A percentile compares a stretch with the other conserved stretches of the same genome.
Evolutionary conservation across 2,113 vertebrate species (phyloP).

Genomic region (Gasterosteus aculeatus): DNA sequence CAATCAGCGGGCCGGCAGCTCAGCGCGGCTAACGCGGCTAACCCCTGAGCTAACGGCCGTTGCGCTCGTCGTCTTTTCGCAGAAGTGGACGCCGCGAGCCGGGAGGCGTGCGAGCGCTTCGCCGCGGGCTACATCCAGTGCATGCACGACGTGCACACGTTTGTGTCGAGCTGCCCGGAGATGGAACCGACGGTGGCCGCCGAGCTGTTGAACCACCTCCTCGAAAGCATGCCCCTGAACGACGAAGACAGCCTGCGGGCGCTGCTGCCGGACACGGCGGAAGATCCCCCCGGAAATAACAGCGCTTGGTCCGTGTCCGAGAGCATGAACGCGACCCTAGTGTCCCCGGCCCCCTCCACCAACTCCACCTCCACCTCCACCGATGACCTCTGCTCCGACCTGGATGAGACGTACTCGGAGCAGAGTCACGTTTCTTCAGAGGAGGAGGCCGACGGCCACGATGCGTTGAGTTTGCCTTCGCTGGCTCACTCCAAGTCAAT

Average conservation of each 20-base stretch:
- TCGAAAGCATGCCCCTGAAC: slow-evolving; percentile 92
- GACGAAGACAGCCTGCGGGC: slow-evolving; percentile 83
- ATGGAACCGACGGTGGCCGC: slow-evolving; percentile 88
- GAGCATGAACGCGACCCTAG: slow-evolving; percentile 23
- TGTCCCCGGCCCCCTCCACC: slow-evolving; percentile 71
- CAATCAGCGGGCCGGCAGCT: slow-evolving; percentile 31
- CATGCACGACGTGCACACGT: slow-evolving; percentile 97
- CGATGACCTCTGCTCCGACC: slow-evolving; percentile 88
- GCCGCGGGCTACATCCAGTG: slow-evolving; percentile 96
- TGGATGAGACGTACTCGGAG: slow-evolving; percentile 87
- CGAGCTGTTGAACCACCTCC: slow-evolving; percentile 92
- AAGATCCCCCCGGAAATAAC: slow-evolving; percentile 51
- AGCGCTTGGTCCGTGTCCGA: slow-evolving; percentile 54
- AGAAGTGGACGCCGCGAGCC: slow-evolving; percentile 85
- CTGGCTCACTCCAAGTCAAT: slow-evolving; percentile 77
- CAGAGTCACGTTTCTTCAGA: slow-evolving; percentile 76
- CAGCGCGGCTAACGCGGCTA: rapidly evolving
- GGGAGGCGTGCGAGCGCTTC: slow-evolving; percentile 91
- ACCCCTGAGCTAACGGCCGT: neutral
- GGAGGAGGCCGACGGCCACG: slow-evolving; percentile 75
- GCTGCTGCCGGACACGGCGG: slow-evolving; percentile 81
- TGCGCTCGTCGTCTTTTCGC: slow-evolving; percentile 3
- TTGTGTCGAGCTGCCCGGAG: slow-evolving; percentile 90
- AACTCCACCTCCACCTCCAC: slow-evolving; percentile 71
- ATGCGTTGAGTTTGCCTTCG: slow-evolving; percentile 59